These are phyloP conservation scores for Felis chaus DNA, from an alignment of 2,113 vertebrate genomes.

Conservation along the genomic window DNA sequence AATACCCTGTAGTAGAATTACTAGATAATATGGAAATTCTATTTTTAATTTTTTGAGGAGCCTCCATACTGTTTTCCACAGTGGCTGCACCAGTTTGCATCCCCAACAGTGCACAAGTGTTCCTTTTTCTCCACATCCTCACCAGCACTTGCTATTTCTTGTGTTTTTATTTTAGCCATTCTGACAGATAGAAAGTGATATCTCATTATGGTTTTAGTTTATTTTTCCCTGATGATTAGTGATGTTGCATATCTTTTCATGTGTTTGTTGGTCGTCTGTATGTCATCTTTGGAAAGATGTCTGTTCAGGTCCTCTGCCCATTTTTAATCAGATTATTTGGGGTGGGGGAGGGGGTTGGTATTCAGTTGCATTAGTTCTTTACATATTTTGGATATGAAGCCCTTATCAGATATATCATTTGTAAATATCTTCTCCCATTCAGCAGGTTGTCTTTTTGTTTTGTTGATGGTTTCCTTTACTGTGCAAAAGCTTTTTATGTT, in stretches of 20 bases:
- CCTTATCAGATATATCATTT: neutral
- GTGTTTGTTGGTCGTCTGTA: neutral
- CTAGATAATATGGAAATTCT: neutral
- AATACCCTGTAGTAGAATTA: neutral
- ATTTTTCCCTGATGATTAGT: neutral
- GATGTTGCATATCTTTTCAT: neutral
- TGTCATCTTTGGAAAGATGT: neutral
- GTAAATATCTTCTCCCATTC: neutral
- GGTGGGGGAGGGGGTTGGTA: neutral
- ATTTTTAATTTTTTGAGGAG: neutral
- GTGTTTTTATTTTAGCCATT: neutral
- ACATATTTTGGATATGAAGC: neutral
- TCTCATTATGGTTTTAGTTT: neutral
- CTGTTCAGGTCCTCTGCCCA: neutral
- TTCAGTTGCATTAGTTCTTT: neutral
- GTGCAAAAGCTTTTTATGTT: neutral
- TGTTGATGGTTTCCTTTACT: neutral
- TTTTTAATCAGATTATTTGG: neutral
- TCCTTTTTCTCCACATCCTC: neutral
- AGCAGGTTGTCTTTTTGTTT: neutral
- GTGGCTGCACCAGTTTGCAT: neutral
- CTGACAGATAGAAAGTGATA: neutral
- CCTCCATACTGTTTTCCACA: neutral
- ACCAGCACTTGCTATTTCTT: neutral
- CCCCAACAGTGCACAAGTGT: neutral